phyloP scores from a whole-genome alignment of 2,888 invertebrate species.

The Tenthredo mesomela region DNA sequence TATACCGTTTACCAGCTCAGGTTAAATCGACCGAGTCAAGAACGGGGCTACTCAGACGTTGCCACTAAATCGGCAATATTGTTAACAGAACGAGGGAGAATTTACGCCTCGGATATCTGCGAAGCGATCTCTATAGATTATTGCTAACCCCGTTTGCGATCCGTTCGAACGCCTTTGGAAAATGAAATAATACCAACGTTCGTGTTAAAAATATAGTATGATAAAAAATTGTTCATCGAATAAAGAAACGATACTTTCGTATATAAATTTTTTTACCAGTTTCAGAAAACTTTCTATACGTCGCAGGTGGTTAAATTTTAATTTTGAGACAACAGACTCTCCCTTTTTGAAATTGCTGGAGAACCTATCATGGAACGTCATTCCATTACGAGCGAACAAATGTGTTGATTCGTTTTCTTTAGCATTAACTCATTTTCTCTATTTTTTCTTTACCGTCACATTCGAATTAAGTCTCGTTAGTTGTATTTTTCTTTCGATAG shows the following conservation, averaged over 20 bases:
- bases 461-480: not conserved
- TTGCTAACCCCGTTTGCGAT: too few species aligned
- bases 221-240: not conserved
- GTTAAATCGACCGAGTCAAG: conserved; percentile 18
- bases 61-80: conserved; percentile 19
- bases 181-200: not conserved
- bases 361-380: not conserved
- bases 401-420: conserved; percentile 9
- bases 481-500: too few species aligned
- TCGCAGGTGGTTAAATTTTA: too few species aligned
- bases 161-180: not conserved
- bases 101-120: conserved; percentile 16
- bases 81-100: conserved; percentile 25
- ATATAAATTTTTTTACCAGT: too few species aligned
- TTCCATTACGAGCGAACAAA: not conserved
- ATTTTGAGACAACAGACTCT: not conserved
- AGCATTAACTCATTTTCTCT: not conserved
- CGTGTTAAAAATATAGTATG: too few species aligned
- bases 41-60: conserved; percentile 9
- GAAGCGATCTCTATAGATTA: not conserved
- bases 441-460: not conserved
- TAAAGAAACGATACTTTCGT: not conserved
- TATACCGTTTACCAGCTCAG: conserved; percentile 26
- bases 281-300: too few species aligned
- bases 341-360: not conserved